Evolutionary conservation across 2,113 vertebrate species (phyloP).

Genomic region (Gymnobelideus leadbeateri): DNA sequence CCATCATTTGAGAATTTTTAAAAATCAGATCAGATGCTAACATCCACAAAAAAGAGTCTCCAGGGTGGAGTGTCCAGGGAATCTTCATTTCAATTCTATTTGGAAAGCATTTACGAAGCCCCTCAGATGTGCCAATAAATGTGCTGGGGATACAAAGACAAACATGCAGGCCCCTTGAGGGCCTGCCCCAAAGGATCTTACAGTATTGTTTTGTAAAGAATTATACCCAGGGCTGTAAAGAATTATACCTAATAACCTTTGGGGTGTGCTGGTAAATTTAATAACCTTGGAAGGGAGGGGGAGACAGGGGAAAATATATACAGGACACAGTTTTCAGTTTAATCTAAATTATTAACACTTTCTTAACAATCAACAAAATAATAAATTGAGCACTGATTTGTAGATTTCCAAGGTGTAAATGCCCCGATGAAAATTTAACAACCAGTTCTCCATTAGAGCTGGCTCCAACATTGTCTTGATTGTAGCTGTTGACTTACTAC

Average conservation of each 20-base stretch:
- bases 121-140: neutral
- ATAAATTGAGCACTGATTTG: neutral
- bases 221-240: neutral
- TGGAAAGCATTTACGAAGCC: neutral
- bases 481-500: neutral
- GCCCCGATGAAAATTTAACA: neutral
- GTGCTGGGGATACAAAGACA: neutral
- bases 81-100: neutral
- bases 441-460: neutral
- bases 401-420: neutral
- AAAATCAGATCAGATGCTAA: slow-evolving; percentile 40
- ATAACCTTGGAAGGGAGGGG: neutral
- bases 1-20: slow-evolving; percentile 32
- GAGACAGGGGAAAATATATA: neutral
- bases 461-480: too few species aligned
- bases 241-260: neutral
- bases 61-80: neutral
- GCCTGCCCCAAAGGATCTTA: neutral
- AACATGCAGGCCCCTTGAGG: too few species aligned
- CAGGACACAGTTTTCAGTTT: neutral
- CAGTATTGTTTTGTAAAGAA: neutral
- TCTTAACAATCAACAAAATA: neutral
- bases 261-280: neutral
- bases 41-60: slow-evolving; percentile 20
- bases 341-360: neutral